Evolutionary conservation across 2,888 invertebrate species (phyloP), one percentile per base, ranked within the genome.

Genomic region (Podabrus alpinus): DNA sequence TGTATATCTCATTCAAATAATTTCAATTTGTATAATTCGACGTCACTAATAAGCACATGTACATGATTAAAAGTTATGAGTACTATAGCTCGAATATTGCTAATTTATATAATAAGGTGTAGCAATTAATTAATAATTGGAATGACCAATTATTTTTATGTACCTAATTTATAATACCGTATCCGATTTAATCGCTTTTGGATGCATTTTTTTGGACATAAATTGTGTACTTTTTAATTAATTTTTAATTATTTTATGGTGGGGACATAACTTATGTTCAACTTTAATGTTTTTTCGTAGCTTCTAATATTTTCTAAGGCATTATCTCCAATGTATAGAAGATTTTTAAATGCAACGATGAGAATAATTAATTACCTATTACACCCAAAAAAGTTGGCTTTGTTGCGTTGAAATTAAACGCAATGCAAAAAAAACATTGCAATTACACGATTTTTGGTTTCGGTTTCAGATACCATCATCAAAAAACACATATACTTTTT

Each of bases 31-130:
- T 45, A 45, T 45, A 45, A 45, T 45, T 45, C 45, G n/a, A n/a
- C 45, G n/a, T 45, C 7, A 45, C 45, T 45, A 45, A 45, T 45
- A n/a, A 45, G 45, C 45, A 45, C 11, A 45, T 45, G 13, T 45
- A 45, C n/a, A n/a, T 45, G n/a, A n/a, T 45, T 45, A 45, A 5
- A 45, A 45, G 45, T 45, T 45, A 45, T 45, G 13, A 45, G 45
- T n/a, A 16, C 19, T 59, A 17, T 15, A 59, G 17, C 68, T 16
- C 29, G n/a, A 17, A 25, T 68, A 9, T 68, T 68, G 17, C 16
- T 59, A 68, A 59, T 68, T 68, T 59, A 68, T 68, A 59, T 17
- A 13, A 68, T 29, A 68, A 68, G 68, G 45, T 68, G 17, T 59
- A 59, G 15, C 25, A 24, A n/a, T 15, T 66, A 59, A 13, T 68